Base-by-base conservation (phyloP, 1,140 invertebrate genomes). In the Bombus turneri region DNA sequence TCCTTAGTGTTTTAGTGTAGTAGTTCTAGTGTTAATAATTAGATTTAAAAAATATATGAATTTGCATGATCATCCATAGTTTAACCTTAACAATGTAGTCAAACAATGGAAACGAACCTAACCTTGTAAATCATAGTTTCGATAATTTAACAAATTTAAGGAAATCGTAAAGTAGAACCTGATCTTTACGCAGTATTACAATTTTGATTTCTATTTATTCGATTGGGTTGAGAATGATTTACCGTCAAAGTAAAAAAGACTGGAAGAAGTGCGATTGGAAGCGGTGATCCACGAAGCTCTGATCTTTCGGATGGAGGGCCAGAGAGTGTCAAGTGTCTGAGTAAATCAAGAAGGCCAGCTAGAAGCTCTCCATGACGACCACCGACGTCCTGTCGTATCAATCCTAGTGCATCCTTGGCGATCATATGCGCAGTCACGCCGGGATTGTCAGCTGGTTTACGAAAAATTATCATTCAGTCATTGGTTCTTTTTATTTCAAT, bases 231-330 rank as follows among this genome's bases (percentile, higher is more conserved):
- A n/a, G 43, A 15, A 31, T 66, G n/a, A 8, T 39, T 87, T 92
- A 95, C 95, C 88, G 93, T 92, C 41, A 96, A 85, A 74, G 93
- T 92, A 85, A 96, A 95, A 86, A 96, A 96, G 69, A 95, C 91
- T 12, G 95, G 95, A 74, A 96, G 88, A 91, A 96, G 94, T 31
- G 92, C 93, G 13, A 95, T 90, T 0, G 95, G 95, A 64, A 95
- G 91, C 39, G 93, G 92, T 39, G 94, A 95, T 18, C 95, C 95
- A 57, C 92, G 92, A 43, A 95, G 89, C 90, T 96, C 95, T 2
- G 91, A 90, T 62, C 90, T 86, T 86, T 95, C 95, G 2, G 94
- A 93, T 4, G 94, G 92, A 10, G 95, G 93, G 34, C 93, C 89
- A 86, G 93, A 94, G 8, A 95, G 85, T 4, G 94, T 93, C 78